Evolutionary conservation across 37 sponge, comb jelly and placozoan genomes (phyloP).

Genomic region (Theonella swinhoei): DNA sequence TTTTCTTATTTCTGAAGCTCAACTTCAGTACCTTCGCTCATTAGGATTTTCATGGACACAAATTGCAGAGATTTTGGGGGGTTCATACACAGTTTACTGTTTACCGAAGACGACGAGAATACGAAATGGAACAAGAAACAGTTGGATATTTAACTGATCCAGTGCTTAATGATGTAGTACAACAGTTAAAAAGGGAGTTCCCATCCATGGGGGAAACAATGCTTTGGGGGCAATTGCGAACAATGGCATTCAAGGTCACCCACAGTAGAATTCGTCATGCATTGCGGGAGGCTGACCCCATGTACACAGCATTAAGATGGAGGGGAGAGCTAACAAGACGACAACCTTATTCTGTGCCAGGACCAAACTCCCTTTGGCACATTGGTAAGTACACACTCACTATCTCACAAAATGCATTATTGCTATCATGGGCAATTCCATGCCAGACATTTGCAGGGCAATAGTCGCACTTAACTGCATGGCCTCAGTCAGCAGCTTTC

Average conservation of each 20-base stretch:
- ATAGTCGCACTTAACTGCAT: too few relatives aligned
- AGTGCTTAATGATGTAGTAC: not conserved
- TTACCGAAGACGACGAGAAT: conserved; percentile 6
- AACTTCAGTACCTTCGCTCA: conserved; percentile 2
- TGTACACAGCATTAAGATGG: conserved; percentile 32
- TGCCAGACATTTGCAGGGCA: too few relatives aligned
- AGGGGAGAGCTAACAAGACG: not conserved
- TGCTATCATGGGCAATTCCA: too few relatives aligned
- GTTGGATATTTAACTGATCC: not conserved
- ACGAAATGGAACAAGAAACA: not conserved
- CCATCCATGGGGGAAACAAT: conserved; percentile 49
- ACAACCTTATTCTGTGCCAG: conserved; percentile 36
- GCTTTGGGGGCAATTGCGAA: conserved; percentile 8
- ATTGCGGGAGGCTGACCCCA: conserved; percentile 16
- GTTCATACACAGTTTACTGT: not conserved
- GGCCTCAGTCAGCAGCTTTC: too few relatives aligned
- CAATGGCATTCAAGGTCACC: conserved; percentile 2
- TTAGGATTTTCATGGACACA: conserved; percentile 1
- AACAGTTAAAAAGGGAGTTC: conserved; percentile 3
- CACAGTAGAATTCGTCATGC: conserved; percentile 1
- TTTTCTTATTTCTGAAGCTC: too few relatives aligned
- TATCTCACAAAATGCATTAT: too few relatives aligned
- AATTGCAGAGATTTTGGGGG: conserved; percentile 1
- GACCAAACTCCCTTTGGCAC: conserved; percentile 67
- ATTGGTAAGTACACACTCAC: conserved; percentile 44